Conservation (phyloP, 2,113 vertebrate species). For the Oryctolagus cuniculus region mOryCun1.1 NC_091437.1:6876001-6876500, state of each 20-base stretch:
- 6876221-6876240: neutral
- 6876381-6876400: too few species aligned
- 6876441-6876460: too few species aligned
- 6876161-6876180: neutral
- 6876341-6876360: neutral
- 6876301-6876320: neutral
- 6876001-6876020: slow-evolving; percentile 18
- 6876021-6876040: slow-evolving; percentile 18
- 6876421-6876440: too few species aligned
- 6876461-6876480: too few species aligned
- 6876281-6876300: neutral
- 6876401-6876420: too few species aligned
- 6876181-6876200: neutral
- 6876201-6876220: neutral
- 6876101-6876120: neutral
- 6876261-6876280: neutral
- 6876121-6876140: neutral
- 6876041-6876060: slow-evolving; percentile 3
- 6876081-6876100: slow-evolving; percentile 36
- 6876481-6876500: too few species aligned
- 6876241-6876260: neutral
- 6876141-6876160: neutral
- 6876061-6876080: slow-evolving; percentile 47
- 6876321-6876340: neutral
- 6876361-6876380: neutral